phyloP scores from a whole-genome alignment of 2,888 invertebrate genomes.

The Drosophila macrothrix region DNA sequence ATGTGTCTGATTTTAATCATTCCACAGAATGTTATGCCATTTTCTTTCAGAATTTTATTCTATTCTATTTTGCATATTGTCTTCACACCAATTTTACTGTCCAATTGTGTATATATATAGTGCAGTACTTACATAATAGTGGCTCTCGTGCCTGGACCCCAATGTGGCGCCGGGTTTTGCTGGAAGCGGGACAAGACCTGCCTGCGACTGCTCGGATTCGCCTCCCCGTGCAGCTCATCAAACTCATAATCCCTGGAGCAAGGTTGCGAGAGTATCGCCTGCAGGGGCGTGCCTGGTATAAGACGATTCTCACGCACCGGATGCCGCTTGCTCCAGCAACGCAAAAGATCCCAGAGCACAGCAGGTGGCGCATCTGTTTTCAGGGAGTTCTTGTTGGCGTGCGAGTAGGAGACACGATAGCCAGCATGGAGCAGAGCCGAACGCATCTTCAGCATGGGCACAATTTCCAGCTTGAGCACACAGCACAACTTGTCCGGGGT shows the following conservation, averaged over 20 bases:
- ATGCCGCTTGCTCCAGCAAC: conserved; percentile 91
- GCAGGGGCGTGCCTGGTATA: conserved; percentile 82
- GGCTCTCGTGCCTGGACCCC: conserved; percentile 96
- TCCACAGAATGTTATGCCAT: not conserved
- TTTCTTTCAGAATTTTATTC: not conserved
- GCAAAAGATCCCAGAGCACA: conserved; percentile 96
- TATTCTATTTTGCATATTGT: not conserved
- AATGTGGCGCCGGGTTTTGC: conserved; percentile 93
- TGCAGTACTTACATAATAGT: conserved; percentile 88
- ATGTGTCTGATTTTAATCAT: not conserved
- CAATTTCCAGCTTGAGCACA: conserved; percentile 89
- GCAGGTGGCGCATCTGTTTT: conserved; percentile 96
- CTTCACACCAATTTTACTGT: not conserved
- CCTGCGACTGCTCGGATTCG: conserved; percentile 92
- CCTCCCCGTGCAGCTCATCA: conserved; percentile 86
- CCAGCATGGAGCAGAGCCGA: conserved; percentile 96
- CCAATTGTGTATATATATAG: not conserved
- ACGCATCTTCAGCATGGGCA: conserved; percentile 89
- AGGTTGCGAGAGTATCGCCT: conserved; percentile 87
- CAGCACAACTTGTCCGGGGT: conserved; percentile 91
- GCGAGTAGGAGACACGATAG: conserved; percentile 95
- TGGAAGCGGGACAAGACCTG: conserved; percentile 92
- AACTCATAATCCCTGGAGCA: conserved; percentile 86
- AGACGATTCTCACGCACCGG: conserved; percentile 89
- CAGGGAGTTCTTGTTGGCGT: conserved; percentile 93